Base-by-base conservation (phyloP, 1,140 invertebrate species). In the Calliphora vicina region DNA sequence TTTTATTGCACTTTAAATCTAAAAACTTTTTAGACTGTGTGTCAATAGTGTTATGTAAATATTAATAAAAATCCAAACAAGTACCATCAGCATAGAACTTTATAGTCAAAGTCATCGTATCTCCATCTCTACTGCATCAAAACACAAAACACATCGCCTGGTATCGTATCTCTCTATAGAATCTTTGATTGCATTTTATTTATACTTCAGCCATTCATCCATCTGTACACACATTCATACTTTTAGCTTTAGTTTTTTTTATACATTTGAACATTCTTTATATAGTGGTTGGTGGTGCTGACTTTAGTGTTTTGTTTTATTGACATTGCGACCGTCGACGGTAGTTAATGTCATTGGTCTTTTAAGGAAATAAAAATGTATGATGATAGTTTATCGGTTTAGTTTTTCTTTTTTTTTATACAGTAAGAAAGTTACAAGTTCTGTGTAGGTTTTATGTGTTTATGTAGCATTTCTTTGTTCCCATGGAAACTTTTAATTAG, bases 311-410 rank as follows among this genome's bases (percentile, higher is more conserved):
- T 35, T 35, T 35, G 35, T 35, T 35, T 50, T 67, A 67, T 67
- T 67, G 61, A 67, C 61, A 67, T 67, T 67, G 61, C 23, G 23
- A 67, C 61, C 61, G 9, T 57, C 50, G 50, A n/a, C 27, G n/a
- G n/a, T 78, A 42, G 74, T 78, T 78, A 78, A 78, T 78, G 74
- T 78, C 74, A 78, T 78, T 78, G 74, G 74, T 78, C 74, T 78
- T 78, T 78, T 78, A 43, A 78, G 74, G 74, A 78, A 78, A 78
- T 78, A 25, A 43, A 78, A 78, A 78, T 78, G 35, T 29, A 35
- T 74, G 26, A 74, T 74, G 17, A 35, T 74, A 17, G 13, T 74
- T 35, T 35, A 50, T 13, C 13, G 17, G 45, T 50, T 50, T 50
- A 50, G 17, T 35, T 35, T 71, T 71, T 71, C 17, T 71, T 25